phyloP scores from a whole-genome alignment of 2,113 vertebrate genomes.

The Pagrus major region DNA sequence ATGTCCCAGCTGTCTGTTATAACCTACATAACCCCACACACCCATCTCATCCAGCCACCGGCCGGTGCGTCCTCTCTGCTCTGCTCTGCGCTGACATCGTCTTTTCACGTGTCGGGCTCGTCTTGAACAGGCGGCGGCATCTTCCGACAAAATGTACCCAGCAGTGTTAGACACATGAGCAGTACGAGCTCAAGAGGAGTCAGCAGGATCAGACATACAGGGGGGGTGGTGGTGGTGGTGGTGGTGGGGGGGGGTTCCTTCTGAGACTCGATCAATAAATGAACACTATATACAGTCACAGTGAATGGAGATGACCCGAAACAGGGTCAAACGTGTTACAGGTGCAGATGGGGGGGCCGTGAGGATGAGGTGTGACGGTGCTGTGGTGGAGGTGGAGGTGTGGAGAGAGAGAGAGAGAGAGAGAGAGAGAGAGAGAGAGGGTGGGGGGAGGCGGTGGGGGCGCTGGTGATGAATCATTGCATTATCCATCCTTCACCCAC shows the following conservation, averaged over 20 bases:
- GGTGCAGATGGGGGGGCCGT: constrained; percentile 60
- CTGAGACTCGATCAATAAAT: constrained; percentile 20
- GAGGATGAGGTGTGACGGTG: constrained; percentile 75
- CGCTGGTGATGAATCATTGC: constrained; percentile 76
- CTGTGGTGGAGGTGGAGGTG: not conserved
- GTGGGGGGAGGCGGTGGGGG: not conserved
- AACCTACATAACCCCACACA: constrained; percentile 21
- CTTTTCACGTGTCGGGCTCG: not conserved
- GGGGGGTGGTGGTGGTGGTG: too few relatives aligned
- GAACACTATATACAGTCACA: constrained; percentile 18
- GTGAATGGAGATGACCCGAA: constrained; percentile 60
- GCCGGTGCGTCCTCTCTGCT: constrained; percentile 8
- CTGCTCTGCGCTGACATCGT: constrained; percentile 9
- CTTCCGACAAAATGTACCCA: not conserved
- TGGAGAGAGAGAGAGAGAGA: not conserved
- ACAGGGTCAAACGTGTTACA: constrained; percentile 75
- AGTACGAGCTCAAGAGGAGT: not conserved
- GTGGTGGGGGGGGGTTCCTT: too few relatives aligned
- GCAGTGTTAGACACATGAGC: not conserved
- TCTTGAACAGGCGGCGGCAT: not conserved
- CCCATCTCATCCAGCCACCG: constrained; percentile 15
- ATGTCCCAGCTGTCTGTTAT: constrained; percentile 20
- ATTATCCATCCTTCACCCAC: constrained; percentile 51
- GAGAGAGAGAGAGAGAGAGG: not conserved
- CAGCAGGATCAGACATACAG: not conserved